A percentile compares a stretch with the other conserved stretches of the same genome.
Evolutionary conservation across 2,888 invertebrate species (phyloP).

Genomic region (Lordiphosa fenestrarum): DNA sequence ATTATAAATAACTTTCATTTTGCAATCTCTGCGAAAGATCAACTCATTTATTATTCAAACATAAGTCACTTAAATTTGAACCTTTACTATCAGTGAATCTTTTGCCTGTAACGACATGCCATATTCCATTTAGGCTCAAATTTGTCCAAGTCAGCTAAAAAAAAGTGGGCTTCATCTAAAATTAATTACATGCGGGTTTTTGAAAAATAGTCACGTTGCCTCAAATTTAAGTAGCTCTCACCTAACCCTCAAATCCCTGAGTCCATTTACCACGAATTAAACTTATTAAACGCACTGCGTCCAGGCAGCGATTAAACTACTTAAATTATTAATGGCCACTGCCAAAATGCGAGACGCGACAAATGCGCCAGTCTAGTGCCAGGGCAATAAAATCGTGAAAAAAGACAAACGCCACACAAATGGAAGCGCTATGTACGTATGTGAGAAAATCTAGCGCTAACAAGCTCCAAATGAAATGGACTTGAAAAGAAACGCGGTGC

Average conservation of each 20-base stretch:
- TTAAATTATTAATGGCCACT: conserved; percentile 65
- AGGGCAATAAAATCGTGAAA: conserved; percentile 34
- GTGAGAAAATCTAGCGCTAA: conserved; percentile 30
- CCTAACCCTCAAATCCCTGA: conserved; percentile 7
- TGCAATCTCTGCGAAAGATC: no score
- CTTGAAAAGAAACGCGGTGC: conserved; percentile 47
- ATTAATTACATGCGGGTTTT: conserved; percentile 40
- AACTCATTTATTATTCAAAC: no score
- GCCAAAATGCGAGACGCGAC: conserved; percentile 40
- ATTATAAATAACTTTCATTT: no score
- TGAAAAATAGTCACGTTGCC: conserved; percentile 48
- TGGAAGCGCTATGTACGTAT: conserved; percentile 26
- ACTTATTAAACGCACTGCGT: conserved; percentile 61
- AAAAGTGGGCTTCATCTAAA: conserved; percentile 10
- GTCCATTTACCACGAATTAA: conserved; percentile 72
- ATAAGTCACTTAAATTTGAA: no score
- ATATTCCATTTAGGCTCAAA: background rate
- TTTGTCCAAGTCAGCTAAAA: background rate
- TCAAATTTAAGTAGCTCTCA: conserved; percentile 35
- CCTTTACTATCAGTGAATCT: no score
- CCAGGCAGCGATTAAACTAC: conserved; percentile 49
- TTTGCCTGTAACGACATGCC: background rate
- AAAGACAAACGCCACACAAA: conserved; percentile 48
- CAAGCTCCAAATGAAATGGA: conserved; percentile 62
- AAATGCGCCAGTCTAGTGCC: background rate